phyloP scores from a whole-genome alignment of 1,140 invertebrate species.

The Musca vetustissima region DNA sequence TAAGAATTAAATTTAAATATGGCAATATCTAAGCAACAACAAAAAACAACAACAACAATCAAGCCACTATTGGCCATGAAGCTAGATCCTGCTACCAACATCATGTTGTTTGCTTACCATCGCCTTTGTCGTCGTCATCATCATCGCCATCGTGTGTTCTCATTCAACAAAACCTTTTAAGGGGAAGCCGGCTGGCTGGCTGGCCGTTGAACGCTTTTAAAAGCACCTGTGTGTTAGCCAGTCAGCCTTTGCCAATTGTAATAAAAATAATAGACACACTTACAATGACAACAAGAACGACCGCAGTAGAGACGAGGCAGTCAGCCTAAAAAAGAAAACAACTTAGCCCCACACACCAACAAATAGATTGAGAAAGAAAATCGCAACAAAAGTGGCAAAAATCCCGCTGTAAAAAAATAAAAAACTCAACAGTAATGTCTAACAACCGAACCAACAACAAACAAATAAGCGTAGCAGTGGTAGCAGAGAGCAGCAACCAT shows the following conservation, averaged over 20 bases:
- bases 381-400: constrained; percentile 12
- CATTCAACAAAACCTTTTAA: constrained; percentile 5
- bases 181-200: background rate
- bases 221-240: constrained; percentile 5
- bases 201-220: background rate
- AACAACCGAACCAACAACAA: too few relatives aligned
- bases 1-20: constrained; percentile 25
- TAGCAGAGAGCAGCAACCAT: too few relatives aligned
- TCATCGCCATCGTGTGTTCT: too few relatives aligned
- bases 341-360: background rate
- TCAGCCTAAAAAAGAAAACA: background rate
- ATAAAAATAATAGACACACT: too few relatives aligned
- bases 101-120: too few relatives aligned
- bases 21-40: constrained; percentile 11
- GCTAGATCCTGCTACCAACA: background rate
- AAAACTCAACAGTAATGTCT: too few relatives aligned
- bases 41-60: background rate
- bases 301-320: too few relatives aligned
- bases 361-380: background rate
- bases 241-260: too few relatives aligned
- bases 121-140: too few relatives aligned
- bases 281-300: too few relatives aligned
- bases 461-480: too few relatives aligned
- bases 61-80: background rate
- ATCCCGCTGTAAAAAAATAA: background rate